phyloP scores from a whole-genome alignment of 2,888 invertebrate species.

The Molorchus minor region DNA sequence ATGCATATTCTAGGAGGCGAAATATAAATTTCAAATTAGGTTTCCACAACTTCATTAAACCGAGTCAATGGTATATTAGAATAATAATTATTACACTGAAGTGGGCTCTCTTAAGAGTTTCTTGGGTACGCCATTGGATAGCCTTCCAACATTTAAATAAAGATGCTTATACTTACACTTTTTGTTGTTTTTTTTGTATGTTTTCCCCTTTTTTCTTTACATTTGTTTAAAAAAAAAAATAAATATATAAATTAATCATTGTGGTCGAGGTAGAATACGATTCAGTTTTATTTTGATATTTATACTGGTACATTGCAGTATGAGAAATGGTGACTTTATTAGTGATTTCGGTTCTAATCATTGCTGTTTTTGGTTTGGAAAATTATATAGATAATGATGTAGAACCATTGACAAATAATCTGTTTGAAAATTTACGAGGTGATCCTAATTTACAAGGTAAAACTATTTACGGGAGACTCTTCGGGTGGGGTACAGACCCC shows the following conservation, averaged over 20 bases:
- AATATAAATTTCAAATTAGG: too few relatives aligned
- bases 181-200: neutral
- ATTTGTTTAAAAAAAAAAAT: neutral
- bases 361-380: slow-evolving; percentile 1
- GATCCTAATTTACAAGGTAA: slow-evolving; percentile 46
- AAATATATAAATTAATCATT: neutral
- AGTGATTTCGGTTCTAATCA: neutral
- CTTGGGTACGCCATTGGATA: neutral
- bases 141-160: neutral
- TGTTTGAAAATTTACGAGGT: slow-evolving; percentile 48
- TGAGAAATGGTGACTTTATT: neutral
- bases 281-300: neutral
- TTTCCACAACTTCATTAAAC: too few relatives aligned
- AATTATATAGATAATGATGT: slow-evolving; percentile 27
- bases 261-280: too few relatives aligned
- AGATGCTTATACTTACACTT: neutral
- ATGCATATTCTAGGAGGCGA: too few relatives aligned
- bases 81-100: too few relatives aligned
- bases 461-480: too few relatives aligned
- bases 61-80: too few relatives aligned
- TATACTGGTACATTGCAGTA: neutral
- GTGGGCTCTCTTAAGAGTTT: neutral
- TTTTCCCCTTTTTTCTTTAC: neutral
- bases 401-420: slow-evolving; percentile 42
- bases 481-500: too few relatives aligned